Evolutionary conservation across 2,113 vertebrate genomes (phyloP).

Genomic region (Oncorhynchus keta): DNA sequence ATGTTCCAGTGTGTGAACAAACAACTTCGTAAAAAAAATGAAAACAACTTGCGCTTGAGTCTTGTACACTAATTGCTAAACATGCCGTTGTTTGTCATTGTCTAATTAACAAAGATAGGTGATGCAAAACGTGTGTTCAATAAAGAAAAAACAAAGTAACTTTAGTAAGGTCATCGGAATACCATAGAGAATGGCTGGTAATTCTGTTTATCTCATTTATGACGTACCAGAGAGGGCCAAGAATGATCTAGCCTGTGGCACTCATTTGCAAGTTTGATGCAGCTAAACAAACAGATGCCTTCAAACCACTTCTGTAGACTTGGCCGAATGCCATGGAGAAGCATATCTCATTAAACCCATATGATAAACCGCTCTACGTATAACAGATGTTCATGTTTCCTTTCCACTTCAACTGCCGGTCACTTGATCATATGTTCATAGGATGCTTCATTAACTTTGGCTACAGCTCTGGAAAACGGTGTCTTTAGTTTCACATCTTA

Average conservation of each 20-base stretch:
- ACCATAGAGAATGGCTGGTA: background rate
- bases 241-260: background rate
- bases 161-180: background rate
- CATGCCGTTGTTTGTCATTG: too few relatives aligned
- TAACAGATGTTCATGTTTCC: slow-evolving; percentile 28
- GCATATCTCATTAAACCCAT: slow-evolving; percentile 18
- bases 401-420: slow-evolving; percentile 18
- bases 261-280: slow-evolving; percentile 1
- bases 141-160: background rate
- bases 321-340: slow-evolving; percentile 13
- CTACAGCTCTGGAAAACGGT: background rate
- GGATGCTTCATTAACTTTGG: slow-evolving; percentile 20
- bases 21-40: too few relatives aligned
- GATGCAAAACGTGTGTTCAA: background rate
- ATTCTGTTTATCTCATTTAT: background rate
- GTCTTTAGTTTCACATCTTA: background rate
- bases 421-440: slow-evolving; percentile 20
- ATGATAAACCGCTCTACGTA: slow-evolving; percentile 15
- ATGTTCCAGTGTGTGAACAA: too few relatives aligned
- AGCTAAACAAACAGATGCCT: slow-evolving; percentile 2
- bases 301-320: slow-evolving; percentile 3
- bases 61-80: too few relatives aligned
- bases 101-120: background rate
- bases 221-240: too few relatives aligned
- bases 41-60: too few relatives aligned